Base-by-base conservation (phyloP, 35 echinoderm and acorn worm species). In the Patiria miniata region DNA sequence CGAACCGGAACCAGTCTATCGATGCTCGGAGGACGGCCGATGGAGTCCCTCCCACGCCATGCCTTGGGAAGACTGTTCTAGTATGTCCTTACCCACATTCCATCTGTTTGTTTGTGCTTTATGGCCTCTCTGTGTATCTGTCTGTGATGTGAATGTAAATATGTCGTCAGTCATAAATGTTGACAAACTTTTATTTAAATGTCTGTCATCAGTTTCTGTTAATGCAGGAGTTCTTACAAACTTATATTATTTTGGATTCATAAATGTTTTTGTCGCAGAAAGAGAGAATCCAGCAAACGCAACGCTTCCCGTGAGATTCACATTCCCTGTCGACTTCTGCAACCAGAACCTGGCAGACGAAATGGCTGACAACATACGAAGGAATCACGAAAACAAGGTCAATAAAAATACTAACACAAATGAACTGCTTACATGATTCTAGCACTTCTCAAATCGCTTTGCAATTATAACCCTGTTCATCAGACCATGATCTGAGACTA, bases 1-100 rank as follows among this genome's bases (percentile, higher is more conserved):
- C 28, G 83, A 44, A 1, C 91, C 95, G 2, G 47, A 83, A 28
- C 37, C 85, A 21, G 23, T 65, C 37, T 97, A 93, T 59, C 57
- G 82, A 61, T 97, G 95, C 68, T 34, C 80, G 7, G 39, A 76
- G 22, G 82, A 93, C 79, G 95, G 91, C 15, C 57, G 54, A 22
- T 97, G 95, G 95, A 42, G 55, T 91, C 95, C 95, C 21, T 26
- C 55, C 32, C 40, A 77, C 21, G 44, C 77, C 18, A 51, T 90
- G 85, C 95, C 88, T 23, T 89, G 88, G 82, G 84, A 38, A 22
- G 91, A 97, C 73, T 97, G 95, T 68, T 77, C 91, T 91, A 91
- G 95, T 97, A 89, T 39, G 21, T 52, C 6, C 28, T 6, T 19
- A 7, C 42, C 42, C 42, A 6, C 12, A 47, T 12, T 47, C 12